Evolutionary conservation across 2,888 invertebrate species (phyloP).

Genomic region (Steinernema scapterisci): DNA sequence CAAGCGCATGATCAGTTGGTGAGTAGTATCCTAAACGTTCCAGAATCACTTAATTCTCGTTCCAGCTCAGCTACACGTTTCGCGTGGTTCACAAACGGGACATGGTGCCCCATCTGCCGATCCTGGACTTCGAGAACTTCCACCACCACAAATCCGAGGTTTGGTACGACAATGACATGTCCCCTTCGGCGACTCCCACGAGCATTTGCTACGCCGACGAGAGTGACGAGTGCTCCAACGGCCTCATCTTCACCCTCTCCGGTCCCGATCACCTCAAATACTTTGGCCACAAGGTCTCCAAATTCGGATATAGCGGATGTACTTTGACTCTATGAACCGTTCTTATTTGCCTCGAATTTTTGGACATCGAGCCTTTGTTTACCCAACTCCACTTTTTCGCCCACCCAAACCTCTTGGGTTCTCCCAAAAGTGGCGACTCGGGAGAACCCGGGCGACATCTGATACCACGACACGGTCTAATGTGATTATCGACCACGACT

Average conservation of each 20-base stretch:
- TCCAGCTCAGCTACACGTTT: conserved; percentile 43
- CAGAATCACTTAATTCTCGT: neutral
- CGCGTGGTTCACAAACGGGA: conserved; percentile 55
- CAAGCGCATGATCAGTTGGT: conserved; percentile 50
- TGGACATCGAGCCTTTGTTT: too few relatives aligned
- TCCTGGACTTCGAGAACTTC: conserved; percentile 50
- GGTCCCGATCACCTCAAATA: conserved; percentile 49
- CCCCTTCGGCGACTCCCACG: conserved; percentile 31
- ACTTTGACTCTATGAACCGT: too few relatives aligned
- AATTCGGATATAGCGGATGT: neutral
- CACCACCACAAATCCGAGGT: conserved; percentile 54
- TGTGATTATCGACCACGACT: conserved; percentile 23
- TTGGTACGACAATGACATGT: conserved; percentile 58
- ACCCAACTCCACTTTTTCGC: too few relatives aligned
- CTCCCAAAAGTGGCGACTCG: too few relatives aligned
- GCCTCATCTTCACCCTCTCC: conserved; percentile 45
- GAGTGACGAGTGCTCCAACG: conserved; percentile 51
- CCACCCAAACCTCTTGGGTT: too few relatives aligned
- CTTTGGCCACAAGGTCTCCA: conserved; percentile 36
- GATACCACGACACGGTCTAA: conserved; percentile 11
- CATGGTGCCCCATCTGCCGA: conserved; percentile 54
- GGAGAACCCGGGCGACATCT: neutral
- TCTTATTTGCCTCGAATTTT: too few relatives aligned
- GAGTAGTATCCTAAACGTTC: neutral
- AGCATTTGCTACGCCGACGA: conserved; percentile 52